Base-by-base conservation (phyloP, 2,113 vertebrate species). In the Semicossyphus pulcher region DNA sequence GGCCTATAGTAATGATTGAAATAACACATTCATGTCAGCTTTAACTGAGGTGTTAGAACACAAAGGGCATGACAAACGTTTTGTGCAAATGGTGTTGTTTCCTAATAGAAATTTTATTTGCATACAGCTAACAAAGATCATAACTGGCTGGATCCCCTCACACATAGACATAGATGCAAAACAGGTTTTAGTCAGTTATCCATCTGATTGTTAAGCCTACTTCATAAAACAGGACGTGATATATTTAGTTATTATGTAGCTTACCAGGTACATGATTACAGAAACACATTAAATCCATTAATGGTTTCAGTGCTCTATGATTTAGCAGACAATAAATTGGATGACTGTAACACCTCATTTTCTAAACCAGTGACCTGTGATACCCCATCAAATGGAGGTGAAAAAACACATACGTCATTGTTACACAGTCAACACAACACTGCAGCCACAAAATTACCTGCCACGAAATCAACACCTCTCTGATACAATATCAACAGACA, bases 221-320 rank as follows among this genome's bases (percentile, higher is more conserved):
- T 42, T 8, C 11, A 23, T 14, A n/a, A 68, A 36, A 53, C 28
- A 20, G n/a, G 31, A n/a, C 1, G 8, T 42, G 53, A 18, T 53
- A 37, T 60, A 25, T 39, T 57, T 28, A 32, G 25, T 39, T 47
- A n/a, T 67, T 52, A 42, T 66, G 28, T 45, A 32, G 5, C 8
- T 29, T 20, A 69, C 25, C 58, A 66, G 63, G 68, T 76, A 25
- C 28, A 32, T 36, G 51, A 74, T 39, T 25, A 49, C 61, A 72
- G 36, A 53, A 65, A 60, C 72, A 57, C 80, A 81, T 83, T 69
- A 85, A 81, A 81, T 10, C 67, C 77, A 59, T 74, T 75, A 80
- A 78, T 58, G 41, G n/a, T 8, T 10, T 36, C 41, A 37, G 16
- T 39, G 20, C 34, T 51, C 34, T 25, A 1, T 60, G 37, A 31